phyloP scores from a whole-genome alignment of 1,140 invertebrate species.

The Frieseomelitta varia region DNA sequence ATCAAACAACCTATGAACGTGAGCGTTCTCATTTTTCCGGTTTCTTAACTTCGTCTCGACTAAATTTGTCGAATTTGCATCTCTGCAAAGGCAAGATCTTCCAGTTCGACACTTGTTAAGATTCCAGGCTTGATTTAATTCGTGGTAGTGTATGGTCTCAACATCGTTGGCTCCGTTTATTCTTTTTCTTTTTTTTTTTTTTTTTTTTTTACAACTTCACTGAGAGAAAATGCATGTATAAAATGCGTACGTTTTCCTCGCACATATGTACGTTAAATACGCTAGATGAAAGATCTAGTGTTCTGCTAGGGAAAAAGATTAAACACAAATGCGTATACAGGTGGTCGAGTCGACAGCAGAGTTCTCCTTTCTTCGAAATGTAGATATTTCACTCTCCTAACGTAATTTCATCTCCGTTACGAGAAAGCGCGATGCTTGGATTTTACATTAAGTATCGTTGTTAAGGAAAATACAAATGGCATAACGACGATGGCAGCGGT shows the following conservation, averaged over 20 bases:
- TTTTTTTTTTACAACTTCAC: background rate
- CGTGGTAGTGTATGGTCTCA: background rate
- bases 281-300: background rate
- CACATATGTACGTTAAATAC: background rate
- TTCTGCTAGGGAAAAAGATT: background rate
- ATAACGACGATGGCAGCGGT: background rate
- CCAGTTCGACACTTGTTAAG: background rate
- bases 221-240: background rate
- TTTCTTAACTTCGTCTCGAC: background rate
- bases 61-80: conserved; percentile 18
- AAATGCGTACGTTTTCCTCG: background rate
- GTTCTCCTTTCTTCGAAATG: background rate
- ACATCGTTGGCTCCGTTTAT: background rate
- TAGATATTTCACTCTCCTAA: background rate
- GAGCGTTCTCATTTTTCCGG: conserved; percentile 40
- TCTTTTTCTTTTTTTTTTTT: no score
- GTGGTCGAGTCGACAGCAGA: background rate
- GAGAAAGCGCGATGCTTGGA: background rate
- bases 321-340: background rate
- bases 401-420: background rate
- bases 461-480: background rate
- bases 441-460: background rate
- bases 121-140: background rate
- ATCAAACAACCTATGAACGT: background rate
- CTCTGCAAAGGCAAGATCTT: background rate